These are phyloP conservation scores for Papilio polyxenes DNA, from an alignment of 1,140 invertebrate genomes.

Conservation along the genomic window DNA sequence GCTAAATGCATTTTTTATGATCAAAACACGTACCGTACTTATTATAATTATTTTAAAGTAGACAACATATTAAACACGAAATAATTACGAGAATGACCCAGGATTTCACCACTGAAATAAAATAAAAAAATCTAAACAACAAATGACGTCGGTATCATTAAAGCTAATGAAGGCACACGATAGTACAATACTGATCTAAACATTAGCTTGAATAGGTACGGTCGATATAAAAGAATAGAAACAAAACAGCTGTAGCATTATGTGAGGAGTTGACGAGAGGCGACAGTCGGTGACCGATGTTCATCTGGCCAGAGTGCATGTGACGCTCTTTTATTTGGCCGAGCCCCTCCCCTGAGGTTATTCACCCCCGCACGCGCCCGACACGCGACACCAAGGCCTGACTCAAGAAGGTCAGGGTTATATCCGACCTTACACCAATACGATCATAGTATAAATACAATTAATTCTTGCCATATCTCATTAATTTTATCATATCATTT, in stretches of 20 bases:
- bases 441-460: background rate
- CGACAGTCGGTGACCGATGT: conserved; percentile 57
- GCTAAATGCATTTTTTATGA: background rate
- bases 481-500: too few relatives aligned
- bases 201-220: conserved; percentile 39
- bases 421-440: conserved; percentile 19
- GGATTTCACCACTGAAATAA: background rate
- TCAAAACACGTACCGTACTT: background rate
- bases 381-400: conserved; percentile 48
- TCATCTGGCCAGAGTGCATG: conserved; percentile 50
- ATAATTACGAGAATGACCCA: background rate
- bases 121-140: background rate
- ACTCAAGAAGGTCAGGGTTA: conserved; percentile 73
- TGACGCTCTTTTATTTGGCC: conserved; percentile 76
- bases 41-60: background rate
- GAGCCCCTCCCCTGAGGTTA: conserved; percentile 70
- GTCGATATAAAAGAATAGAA: conserved; percentile 39
- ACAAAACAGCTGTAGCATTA: conserved; percentile 50
- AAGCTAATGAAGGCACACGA: background rate
- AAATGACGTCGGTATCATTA: background rate
- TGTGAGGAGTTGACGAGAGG: conserved; percentile 52
- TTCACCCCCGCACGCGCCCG: conserved; percentile 62
- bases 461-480: background rate
- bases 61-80: background rate
- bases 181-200: conserved; percentile 18